phyloP scores from a whole-genome alignment of 2,888 invertebrate species.

The Cheilosia urbana region DNA sequence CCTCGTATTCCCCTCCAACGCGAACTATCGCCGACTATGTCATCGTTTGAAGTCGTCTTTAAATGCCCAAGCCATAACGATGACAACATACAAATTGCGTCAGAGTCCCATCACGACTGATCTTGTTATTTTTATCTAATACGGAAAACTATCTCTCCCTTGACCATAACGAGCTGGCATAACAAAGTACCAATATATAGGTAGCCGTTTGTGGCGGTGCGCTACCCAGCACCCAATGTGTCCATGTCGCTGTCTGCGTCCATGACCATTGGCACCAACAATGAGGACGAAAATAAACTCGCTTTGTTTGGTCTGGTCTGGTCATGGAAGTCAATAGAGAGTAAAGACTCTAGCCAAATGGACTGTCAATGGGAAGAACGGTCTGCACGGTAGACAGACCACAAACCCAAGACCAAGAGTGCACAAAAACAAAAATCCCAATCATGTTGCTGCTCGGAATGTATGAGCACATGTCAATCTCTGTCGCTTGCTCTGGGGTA shows the following conservation, averaged over 20 bases:
- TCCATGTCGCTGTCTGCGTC: background rate
- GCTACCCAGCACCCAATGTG: background rate
- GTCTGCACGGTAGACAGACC: background rate
- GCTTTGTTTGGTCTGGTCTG: background rate
- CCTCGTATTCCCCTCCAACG: background rate
- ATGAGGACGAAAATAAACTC: background rate
- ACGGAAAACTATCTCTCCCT: slow-evolving; percentile 11
- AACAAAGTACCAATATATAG: background rate
- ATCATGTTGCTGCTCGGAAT: slow-evolving; percentile 22
- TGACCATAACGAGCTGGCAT: slow-evolving; percentile 18
- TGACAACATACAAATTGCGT: slow-evolving; percentile 16
- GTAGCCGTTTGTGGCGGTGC: background rate
- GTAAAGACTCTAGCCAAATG: slow-evolving; percentile 6
- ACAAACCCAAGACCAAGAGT: background rate
- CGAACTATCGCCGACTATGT: background rate
- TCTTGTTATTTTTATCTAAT: slow-evolving; percentile 29
- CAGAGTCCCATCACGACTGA: slow-evolving; percentile 7
- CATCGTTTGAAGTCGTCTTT: background rate
- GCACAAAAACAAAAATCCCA: slow-evolving; percentile 8
- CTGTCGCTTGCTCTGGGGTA: slow-evolving; percentile 9
- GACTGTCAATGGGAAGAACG: slow-evolving; percentile 3
- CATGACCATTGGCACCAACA: background rate
- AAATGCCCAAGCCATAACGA: background rate
- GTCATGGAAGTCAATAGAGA: slow-evolving; percentile 23
- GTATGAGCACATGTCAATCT: slow-evolving; percentile 25